Percentiles rank a stretch among this genome's conserved stretches.
Conservation (phyloP, 2,797 vertebrate species). For the Pseudochirops cupreus region DNA sequence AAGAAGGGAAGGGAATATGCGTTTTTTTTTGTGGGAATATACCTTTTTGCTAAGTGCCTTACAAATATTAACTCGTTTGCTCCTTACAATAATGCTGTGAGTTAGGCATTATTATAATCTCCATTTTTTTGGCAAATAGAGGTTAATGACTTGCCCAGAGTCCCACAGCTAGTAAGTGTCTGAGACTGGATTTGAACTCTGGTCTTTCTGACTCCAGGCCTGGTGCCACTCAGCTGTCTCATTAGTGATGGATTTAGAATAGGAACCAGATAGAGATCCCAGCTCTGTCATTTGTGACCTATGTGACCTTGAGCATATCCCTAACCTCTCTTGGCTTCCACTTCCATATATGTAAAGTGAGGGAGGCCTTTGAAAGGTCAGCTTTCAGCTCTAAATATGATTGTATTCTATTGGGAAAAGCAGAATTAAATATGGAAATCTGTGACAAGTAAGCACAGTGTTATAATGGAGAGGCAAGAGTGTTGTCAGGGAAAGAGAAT, state of each 20-base stretch:
- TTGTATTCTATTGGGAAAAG: background rate
- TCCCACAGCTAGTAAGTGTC: background rate
- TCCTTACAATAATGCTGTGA: background rate
- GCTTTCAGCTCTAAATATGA: background rate
- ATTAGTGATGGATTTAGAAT: background rate
- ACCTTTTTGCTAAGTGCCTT: background rate
- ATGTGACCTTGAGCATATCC: background rate
- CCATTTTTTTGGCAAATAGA: background rate
- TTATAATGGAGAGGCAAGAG: background rate
- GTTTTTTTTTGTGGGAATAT: background rate
- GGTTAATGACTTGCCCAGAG: background rate
- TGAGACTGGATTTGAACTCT: background rate
- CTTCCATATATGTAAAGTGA: background rate
- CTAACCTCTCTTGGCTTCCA: background rate
- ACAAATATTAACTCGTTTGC: background rate
- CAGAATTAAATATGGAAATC: background rate
- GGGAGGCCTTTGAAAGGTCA: background rate
- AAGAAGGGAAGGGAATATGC: background rate
- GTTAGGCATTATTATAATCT: background rate
- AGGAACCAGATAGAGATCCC: background rate
- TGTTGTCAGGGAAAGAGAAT: background rate
- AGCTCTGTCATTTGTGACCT: too few species aligned
- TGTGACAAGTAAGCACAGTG: background rate
- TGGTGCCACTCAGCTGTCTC: background rate
- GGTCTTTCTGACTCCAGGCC: background rate